Evolutionary conservation across 2,888 invertebrate genomes (phyloP), one percentile per base, ranked within the genome.

Genomic region (Melanotus villosus): DNA sequence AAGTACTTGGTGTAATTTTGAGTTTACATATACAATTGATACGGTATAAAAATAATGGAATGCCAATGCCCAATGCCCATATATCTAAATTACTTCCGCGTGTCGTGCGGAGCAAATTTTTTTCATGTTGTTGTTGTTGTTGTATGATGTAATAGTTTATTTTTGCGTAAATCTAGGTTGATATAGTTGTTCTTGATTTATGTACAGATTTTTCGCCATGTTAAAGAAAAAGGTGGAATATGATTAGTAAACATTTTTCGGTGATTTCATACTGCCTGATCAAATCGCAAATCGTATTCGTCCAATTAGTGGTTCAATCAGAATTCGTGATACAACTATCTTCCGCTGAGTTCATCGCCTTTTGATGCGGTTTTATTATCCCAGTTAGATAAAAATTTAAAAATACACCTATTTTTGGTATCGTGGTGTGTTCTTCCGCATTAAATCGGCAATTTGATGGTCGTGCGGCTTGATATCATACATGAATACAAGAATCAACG

Each of bases 311-410:
- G 43, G 23, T 43, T 14, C 32, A 59, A 41, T 56, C 58, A 3
- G 23, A 58, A 23, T 58, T 43, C 59, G 30, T 26, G 43, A 26
- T 43, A 43, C 41, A 3, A 7, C 26, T n/a, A 7, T 26, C 26
- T 26, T 26, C 26, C 26, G 26, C 16, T 1, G 63, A 38, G 63
- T 63, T 63, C 63, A 54, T 52, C 36, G 63, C 23, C 62, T 52
- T 52, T 50, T 62, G n/a, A n/a, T 45, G 45, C 21, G 59, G 59
- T 45, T 47, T 26, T 12, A 43, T 23, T 26, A 36, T 59, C 45
- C n/a, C n/a, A n/a, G 45, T 19, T 26, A 3, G 26, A 26, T 26
- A 21, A 45, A n/a, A 21, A 41, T 18, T 16, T 16, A 58, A 30
- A 32, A 18, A 47, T 43, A 45, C 38, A 38, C n/a, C 38, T 10